Evolutionary conservation across 1,140 invertebrate species (phyloP).

Genomic region (Drosophila nigromelanica): DNA sequence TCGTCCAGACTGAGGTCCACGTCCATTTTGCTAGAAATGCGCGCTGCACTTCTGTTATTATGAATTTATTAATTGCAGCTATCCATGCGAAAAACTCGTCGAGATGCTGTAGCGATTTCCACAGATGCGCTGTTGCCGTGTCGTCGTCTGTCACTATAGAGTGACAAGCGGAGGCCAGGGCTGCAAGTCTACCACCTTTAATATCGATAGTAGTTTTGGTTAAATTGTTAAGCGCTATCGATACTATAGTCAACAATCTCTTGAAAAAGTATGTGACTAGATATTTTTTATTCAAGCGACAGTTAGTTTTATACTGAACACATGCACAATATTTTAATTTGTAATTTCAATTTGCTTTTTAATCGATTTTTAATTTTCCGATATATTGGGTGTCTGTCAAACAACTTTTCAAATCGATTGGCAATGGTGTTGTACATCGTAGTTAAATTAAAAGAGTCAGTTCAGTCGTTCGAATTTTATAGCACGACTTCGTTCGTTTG

Average conservation of each 20-base stretch:
- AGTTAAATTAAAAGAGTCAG: too few species aligned
- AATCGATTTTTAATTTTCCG: too few species aligned
- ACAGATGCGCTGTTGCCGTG: not conserved
- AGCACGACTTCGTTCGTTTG: not conserved
- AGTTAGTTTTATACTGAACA: too few species aligned
- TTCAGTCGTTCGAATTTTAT: too few species aligned
- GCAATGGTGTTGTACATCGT: too few species aligned
- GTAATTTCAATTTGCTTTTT: too few species aligned
- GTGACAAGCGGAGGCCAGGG: constrained; percentile 4
- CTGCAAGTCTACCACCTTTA: not conserved
- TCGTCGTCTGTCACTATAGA: not conserved
- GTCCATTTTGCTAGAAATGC: constrained; percentile 30
- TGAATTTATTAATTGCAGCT: constrained; percentile 4
- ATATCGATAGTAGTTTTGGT: not conserved
- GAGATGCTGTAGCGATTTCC: constrained; percentile 4
- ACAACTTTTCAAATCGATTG: too few species aligned
- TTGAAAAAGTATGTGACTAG: not conserved
- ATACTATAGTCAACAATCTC: not conserved
- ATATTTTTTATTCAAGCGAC: too few species aligned
- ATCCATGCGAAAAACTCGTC: constrained; percentile 10
- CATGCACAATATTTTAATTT: too few species aligned
- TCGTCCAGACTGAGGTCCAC: constrained; percentile 66
- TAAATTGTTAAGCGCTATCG: not conserved
- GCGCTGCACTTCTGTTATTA: not conserved
- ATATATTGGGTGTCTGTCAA: too few species aligned